Conservation (phyloP, 2,113 vertebrate genomes). For the Trichomycterus rosablanca region DNA sequence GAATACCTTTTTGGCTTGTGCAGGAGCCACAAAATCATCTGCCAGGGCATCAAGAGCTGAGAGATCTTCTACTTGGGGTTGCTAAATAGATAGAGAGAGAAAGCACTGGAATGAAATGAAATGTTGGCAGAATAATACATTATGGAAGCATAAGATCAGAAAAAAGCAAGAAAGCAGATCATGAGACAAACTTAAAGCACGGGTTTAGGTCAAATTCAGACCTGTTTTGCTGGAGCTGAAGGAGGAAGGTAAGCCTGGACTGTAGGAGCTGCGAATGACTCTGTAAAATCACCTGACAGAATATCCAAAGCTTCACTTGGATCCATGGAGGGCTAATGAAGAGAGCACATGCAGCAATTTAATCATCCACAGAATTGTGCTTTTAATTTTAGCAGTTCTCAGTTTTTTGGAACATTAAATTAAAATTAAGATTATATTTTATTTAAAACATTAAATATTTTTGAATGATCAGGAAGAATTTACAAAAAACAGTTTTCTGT, state of each 20-base stretch:
- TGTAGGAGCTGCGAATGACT: conserved; percentile 43
- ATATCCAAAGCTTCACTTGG: conserved; percentile 60
- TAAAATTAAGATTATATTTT: not conserved
- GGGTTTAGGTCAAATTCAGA: not conserved
- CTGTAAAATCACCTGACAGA: conserved; percentile 58
- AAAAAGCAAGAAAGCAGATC: not conserved
- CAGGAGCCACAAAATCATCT: conserved; percentile 38
- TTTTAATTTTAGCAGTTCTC: not conserved
- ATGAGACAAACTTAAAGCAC: not conserved
- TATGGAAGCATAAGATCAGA: too few relatives aligned
- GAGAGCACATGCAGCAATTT: not conserved
- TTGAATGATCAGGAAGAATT: too few relatives aligned
- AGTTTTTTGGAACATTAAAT: not conserved
- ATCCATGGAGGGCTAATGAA: conserved; percentile 56
- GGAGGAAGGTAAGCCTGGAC: conserved; percentile 48
- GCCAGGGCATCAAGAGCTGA: conserved; percentile 36
- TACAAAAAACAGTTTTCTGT: too few relatives aligned
- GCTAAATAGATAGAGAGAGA: conserved; percentile 3
- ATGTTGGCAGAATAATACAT: too few relatives aligned
- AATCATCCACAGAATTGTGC: not conserved
- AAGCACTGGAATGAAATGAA: too few relatives aligned
- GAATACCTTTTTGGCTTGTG: conserved; percentile 18
- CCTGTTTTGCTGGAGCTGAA: conserved; percentile 31
- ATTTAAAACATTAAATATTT: too few relatives aligned
- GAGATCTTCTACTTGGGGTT: conserved; percentile 30